Evolutionary conservation across 1,140 invertebrate species (phyloP), one percentile per base, ranked within the genome.

Genomic region (Coelopa frigida): DNA sequence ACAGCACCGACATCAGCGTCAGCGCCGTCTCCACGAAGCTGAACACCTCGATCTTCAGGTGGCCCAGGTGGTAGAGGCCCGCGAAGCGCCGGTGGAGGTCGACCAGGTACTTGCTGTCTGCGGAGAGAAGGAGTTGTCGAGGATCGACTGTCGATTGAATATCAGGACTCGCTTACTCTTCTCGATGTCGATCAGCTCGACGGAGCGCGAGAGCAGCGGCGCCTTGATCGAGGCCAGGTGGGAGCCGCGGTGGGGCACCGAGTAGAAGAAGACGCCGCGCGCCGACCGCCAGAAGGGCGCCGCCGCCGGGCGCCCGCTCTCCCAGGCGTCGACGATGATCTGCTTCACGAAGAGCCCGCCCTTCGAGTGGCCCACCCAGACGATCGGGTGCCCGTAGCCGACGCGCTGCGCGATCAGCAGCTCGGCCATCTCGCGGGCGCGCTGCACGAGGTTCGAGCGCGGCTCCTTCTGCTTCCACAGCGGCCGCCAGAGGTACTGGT

Each of bases 311-410:
- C 44, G 37, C 33, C 53, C 56, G 52, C 50, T 62, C 52, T 78
- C 75, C 71, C 52, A 74, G 76, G 72, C 80, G 73, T 72, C 71
- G 2, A 78, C 68, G 2, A 79, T 68, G 4, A 84, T 80, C 57
- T 84, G 80, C 53, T 84, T 84, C n/a, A 84, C 78, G 46, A 80
- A 84, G 0, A 84, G 59, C 0, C 82, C 82, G 0, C 82, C 82
- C 57, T 84, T 84, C 0, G 81, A 83, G 57, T 84, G 82, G 12
- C 80, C 81, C 5, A 83, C 81, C 78, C 82, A 84, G 7, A 83
- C 69, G 32, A 84, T 80, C 3, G 82, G 81, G 54, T 61, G 66
- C 26, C 73, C 70, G 26, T 68, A 58, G 1, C 82, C 82, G 4
- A 83, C 79, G 1, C 75, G 75, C 22, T 81, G 51, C 17, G 71